Evolutionary conservation across 2,113 vertebrate genomes (phyloP), one percentile per base, ranked within the genome.

Genomic region (Montifringilla adamsi): DNA sequence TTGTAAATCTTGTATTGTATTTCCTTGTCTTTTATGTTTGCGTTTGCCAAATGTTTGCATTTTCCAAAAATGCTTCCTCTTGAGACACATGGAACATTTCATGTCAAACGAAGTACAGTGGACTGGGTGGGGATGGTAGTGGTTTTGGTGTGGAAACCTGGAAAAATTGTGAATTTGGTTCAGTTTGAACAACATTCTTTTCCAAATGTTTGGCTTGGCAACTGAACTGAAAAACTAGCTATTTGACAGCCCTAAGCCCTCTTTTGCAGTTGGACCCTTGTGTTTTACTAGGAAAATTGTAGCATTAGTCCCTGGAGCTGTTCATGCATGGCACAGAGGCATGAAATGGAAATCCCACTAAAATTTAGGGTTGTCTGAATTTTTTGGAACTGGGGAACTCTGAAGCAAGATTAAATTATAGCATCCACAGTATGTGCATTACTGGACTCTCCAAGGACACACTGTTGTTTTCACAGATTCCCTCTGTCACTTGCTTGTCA

Each of bases 81-180:
- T 83, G 53, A 85, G 53, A 53, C 46, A 37, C 33, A 66, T 24
- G 86, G n/a, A 86, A 84, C 15, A 16, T 89, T 94, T 92, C 12
- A 55, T 23, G 9, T 83, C 88, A 76, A 81, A 77, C 0, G 1
- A 80, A 88, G 41, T 73, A 77, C 53, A 88, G 52, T 75, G 68
- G 49, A 14, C 60, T 93, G 82, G 64, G 80, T 90, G 73, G 86
- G 33, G 55, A 55, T 92, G 73, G 88, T 91, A 53, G 44, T 69
- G 66, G 67, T 81, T 96, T 90, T 94, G 55, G 86, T 96, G 86
- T 95, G 90, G 76, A 96, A 93, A 95, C 85, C 90, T 96, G 94
- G 83, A 97, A 95, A 94, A 94, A 84, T 39, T 74, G 60, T 92
- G 68, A 81, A 72, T 95, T 96, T 0, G 24, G 86, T 94, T 90